A percentile compares a stretch with the other conserved stretches of the same genome.
Evolutionary conservation across 2,797 vertebrate genomes (phyloP).

Genomic region (Syngnathus rostellatus): DNA sequence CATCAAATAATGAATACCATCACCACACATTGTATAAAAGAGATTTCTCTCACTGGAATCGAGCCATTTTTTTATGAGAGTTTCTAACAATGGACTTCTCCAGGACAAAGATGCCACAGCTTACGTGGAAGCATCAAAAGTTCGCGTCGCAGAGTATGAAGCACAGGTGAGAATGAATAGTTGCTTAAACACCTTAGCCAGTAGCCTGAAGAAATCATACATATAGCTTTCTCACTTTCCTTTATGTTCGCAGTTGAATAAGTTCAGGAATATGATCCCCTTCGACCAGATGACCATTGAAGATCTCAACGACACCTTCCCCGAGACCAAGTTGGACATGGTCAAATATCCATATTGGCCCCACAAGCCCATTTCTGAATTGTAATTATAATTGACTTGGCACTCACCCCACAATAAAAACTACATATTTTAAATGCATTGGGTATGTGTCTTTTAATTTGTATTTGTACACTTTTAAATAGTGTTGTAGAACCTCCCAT

Average conservation of each 20-base stretch:
- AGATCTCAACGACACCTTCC: constrained; percentile 73
- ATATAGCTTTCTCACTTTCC: neutral
- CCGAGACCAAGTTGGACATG: constrained; percentile 84
- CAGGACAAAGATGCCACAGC: constrained; percentile 40
- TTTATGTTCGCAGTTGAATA: constrained; percentile 38
- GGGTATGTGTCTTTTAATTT: constrained; percentile 12
- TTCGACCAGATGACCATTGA: constrained; percentile 86
- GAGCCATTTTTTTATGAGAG: neutral
- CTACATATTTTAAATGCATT: constrained; percentile 49
- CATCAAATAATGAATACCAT: neutral
- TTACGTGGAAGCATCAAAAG: constrained; percentile 77
- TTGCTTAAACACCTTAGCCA: too few relatives aligned
- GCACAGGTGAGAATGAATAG: constrained; percentile 37
- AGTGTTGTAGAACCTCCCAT: neutral
- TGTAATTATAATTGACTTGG: constrained; percentile 64
- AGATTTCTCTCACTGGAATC: neutral
- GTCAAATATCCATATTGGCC: constrained; percentile 88
- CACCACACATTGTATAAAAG: neutral
- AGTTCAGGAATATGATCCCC: constrained; percentile 74
- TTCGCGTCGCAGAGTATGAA: constrained; percentile 72
- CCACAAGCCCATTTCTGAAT: constrained; percentile 76
- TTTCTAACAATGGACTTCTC: neutral
- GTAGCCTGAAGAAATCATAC: neutral
- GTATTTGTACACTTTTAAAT: neutral
- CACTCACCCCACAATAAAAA: constrained; percentile 52